A percentile compares a stretch with the other conserved stretches of the same genome.
Evolutionary conservation across 2,113 vertebrate genomes (phyloP).

Genomic region (Pedionomus torquatus): DNA sequence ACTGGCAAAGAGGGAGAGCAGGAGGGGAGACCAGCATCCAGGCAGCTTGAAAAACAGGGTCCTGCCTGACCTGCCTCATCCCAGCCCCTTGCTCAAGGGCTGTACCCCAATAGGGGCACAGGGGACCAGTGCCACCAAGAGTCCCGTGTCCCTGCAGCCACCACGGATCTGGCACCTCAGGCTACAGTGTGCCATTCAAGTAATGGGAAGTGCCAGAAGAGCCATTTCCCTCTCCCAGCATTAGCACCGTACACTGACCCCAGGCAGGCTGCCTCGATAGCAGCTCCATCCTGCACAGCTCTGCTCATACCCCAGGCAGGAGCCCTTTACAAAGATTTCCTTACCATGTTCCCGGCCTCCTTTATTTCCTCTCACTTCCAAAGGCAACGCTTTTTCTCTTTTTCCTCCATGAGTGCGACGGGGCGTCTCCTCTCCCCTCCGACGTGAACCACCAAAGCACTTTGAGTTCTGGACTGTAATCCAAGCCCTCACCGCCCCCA

Average conservation of each 20-base stretch:
- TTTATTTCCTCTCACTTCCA: constrained; percentile 23
- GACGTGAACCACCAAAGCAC: constrained; percentile 52
- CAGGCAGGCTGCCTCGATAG: background rate
- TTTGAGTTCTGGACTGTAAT: constrained; percentile 67
- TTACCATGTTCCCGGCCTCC: constrained; percentile 62
- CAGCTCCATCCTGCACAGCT: background rate
- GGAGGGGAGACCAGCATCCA: background rate
- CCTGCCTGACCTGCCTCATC: background rate
- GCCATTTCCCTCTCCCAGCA: background rate
- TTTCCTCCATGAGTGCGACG: constrained; percentile 61
- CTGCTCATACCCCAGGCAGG: background rate
- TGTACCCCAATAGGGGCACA: rapidly evolving
- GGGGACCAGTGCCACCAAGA: background rate
- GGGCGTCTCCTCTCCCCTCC: constrained; percentile 46
- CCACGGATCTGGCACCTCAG: background rate
- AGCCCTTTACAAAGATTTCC: background rate
- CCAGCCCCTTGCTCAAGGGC: background rate
- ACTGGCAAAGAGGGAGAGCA: background rate
- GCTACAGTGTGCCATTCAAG: background rate
- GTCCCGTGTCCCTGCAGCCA: background rate
- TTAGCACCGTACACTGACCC: background rate
- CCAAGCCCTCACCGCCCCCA: constrained; percentile 70
- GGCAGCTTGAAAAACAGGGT: background rate
- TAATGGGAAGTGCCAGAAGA: background rate
- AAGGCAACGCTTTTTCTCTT: constrained; percentile 42